phyloP scores from a whole-genome alignment of 64 coral and sea anemone genomes.

The Montipora capricornis region DNA sequence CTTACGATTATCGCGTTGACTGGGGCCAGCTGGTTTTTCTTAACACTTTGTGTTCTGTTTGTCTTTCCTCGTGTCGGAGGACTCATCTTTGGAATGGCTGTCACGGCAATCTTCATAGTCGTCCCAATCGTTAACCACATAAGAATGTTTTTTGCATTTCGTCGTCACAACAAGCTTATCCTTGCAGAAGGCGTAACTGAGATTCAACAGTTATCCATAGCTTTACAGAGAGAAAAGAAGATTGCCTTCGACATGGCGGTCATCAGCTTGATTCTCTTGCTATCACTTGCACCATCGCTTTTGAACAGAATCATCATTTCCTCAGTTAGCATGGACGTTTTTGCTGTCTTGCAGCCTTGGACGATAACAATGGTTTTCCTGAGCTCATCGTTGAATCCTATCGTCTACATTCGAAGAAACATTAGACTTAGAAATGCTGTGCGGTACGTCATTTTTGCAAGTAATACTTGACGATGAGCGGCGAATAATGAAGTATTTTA shows the following conservation, averaged over 20 bases:
- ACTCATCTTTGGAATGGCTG: not conserved
- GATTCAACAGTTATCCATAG: not conserved
- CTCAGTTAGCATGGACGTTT: not conserved
- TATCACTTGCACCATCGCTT: not conserved
- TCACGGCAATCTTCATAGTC: not conserved
- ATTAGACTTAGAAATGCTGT: not conserved
- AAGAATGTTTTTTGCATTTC: not conserved
- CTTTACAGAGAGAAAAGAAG: not conserved
- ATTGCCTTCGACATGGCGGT: not conserved
- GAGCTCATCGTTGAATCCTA: not conserved
- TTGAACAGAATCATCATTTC: not conserved
- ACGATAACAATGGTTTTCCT: not conserved
- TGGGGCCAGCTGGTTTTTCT: conserved; percentile 12
- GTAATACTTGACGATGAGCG: not conserved
- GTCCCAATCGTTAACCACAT: not conserved
- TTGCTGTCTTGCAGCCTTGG: not conserved
- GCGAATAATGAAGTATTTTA: too few relatives aligned
- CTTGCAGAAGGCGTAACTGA: not conserved
- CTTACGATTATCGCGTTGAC: not conserved
- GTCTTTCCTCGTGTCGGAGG: not conserved
- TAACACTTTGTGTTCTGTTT: not conserved
- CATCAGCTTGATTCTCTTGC: not conserved
- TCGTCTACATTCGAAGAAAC: not conserved
- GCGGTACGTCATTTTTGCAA: not conserved
- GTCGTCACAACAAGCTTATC: not conserved